These are phyloP conservation scores for Colius striatus DNA, from an alignment of 2,113 vertebrate genomes.

Conservation along the genomic window DNA sequence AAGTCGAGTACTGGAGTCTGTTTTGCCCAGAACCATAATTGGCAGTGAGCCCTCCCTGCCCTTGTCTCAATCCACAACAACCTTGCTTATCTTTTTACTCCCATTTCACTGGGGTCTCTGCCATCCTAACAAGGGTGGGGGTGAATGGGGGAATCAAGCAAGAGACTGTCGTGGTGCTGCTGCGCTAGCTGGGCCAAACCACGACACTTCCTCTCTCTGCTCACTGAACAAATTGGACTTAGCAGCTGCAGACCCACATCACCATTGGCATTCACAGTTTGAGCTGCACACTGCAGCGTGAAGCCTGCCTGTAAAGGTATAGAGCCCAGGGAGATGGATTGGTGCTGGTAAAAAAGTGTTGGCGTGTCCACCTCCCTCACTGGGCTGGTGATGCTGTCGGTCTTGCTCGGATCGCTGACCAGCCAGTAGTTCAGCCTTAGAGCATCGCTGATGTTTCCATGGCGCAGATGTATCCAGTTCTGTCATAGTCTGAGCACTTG, in stretches of 20 bases:
- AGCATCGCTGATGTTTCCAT: conserved; percentile 84
- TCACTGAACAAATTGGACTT: conserved; percentile 78
- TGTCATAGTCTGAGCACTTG: conserved; percentile 85
- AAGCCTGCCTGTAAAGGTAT: conserved; percentile 86
- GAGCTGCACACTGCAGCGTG: conserved; percentile 81
- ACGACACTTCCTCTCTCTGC: conserved; percentile 66
- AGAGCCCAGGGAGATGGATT: conserved; percentile 84
- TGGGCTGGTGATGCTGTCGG: conserved; percentile 84
- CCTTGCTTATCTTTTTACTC: too few species aligned
- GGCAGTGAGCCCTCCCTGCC: too few species aligned
- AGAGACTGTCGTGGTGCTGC: too few species aligned
- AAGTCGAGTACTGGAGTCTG: too few species aligned
- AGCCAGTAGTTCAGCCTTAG: conserved; percentile 85
- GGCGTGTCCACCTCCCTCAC: conserved; percentile 83
- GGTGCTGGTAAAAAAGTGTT: conserved; percentile 89
- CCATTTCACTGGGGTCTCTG: too few species aligned
- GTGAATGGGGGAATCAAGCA: too few species aligned
- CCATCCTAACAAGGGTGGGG: too few species aligned
- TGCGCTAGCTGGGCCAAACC: too few species aligned
- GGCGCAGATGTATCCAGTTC: conserved; percentile 85
- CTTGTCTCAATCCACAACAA: too few species aligned
- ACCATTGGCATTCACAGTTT: conserved; percentile 81
- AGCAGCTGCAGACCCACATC: conserved; percentile 83
- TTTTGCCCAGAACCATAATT: too few species aligned
- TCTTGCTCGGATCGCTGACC: conserved; percentile 80